Base-by-base conservation (phyloP, 2,888 invertebrate genomes). In the Latrodectus elegans region DNA sequence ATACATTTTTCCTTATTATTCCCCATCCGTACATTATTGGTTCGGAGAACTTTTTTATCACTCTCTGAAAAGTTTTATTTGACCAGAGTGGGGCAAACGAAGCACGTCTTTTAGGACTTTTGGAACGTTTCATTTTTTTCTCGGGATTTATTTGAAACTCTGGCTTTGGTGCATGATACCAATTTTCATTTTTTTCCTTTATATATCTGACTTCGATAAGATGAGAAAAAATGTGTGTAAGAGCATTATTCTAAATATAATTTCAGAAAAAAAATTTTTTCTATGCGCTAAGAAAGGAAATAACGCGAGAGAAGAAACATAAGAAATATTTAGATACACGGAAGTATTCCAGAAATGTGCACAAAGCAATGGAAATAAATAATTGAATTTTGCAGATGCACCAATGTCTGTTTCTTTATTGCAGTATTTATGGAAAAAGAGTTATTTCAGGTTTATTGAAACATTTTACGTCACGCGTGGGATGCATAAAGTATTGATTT, bases 11-110 rank as follows among this genome's bases (percentile, higher is more conserved):
- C 55, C 75, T 82, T 82, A 75, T 75, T 75, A 82, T 82, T 82
- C 68, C 68, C 68, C 11, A 0, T 70, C 26, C 82, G 75, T 75
- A 70, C 67, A 65, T 75, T 75, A 75, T 75, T 82, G 75, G 75
- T 38, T 82, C 60, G 22, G 12, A 12, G 68, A 82, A 53, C 38
- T 82, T 75, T 70, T 82, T 71, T 60, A 17, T 55, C 38, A 49
- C 11, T 10, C 49, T 9, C 17, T 71, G 17, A 51, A 75, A 75
- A 70, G 68, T 82, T 82, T 75, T 75, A 75, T 75, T 82, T 75
- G 75, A 82, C 82, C 60, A 82, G 81, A 9, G 22, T 49, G 9
- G 22, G 65, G n/a, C 49, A 49, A 26, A 53, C 49, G 55, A n/a
- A 26, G n/a, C 64, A 74, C 15, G 53, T 55, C 74, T 55, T 14